phyloP scores from a whole-genome alignment of 2,888 invertebrate genomes.

The Lepidocyrtoides sp. region DNA sequence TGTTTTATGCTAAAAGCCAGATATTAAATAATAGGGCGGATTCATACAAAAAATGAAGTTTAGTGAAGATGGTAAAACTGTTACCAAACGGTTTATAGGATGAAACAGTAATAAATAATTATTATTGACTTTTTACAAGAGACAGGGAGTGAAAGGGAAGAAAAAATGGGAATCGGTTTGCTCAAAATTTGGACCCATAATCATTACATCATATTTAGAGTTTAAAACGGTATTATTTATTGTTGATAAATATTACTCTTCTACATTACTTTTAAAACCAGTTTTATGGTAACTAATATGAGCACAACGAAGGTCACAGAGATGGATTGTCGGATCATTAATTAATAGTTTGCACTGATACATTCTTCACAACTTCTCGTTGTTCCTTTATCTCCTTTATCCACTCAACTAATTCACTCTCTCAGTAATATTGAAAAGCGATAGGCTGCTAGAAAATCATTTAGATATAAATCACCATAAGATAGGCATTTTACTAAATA shows the following conservation, averaged over 20 bases:
- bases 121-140: conserved; percentile 2
- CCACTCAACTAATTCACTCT: neutral
- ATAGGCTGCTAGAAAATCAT: neutral
- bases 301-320: neutral
- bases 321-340: no score
- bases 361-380: neutral
- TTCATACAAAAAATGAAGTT: neutral
- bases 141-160: conserved; percentile 17
- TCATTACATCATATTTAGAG: conserved; percentile 63
- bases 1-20: neutral
- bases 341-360: neutral
- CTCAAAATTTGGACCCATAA: conserved; percentile 81
- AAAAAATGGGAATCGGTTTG: conserved; percentile 75
- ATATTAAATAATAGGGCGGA: neutral
- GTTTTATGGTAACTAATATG: neutral
- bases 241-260: conserved; percentile 51
- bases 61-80: neutral
- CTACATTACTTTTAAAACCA: conserved; percentile 42
- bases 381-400: neutral
- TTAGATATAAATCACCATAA: no score
- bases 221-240: conserved; percentile 64
- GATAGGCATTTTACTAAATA: neutral
- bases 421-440: neutral
- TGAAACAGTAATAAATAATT: conserved; percentile 12
- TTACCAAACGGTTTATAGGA: neutral